phyloP scores from a whole-genome alignment of 2,888 invertebrate genomes.

The Mimas tiliae region DNA sequence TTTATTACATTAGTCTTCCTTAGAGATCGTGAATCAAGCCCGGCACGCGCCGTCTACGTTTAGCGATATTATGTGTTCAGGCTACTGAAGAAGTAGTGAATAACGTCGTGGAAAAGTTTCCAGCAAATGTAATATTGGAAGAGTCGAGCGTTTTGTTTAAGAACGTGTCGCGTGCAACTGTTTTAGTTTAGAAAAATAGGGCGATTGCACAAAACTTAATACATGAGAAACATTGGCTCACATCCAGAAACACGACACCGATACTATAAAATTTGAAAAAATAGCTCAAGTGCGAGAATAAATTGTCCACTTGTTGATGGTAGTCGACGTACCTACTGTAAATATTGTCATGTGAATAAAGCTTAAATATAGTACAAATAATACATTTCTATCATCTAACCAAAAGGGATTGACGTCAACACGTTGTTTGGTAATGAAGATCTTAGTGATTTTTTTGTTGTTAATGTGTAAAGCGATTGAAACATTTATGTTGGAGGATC shows the following conservation, averaged over 20 bases:
- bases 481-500: not conserved
- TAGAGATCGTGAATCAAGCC: constrained; percentile 55
- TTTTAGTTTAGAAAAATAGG: constrained; percentile 82
- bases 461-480: not conserved
- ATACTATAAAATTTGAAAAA: constrained; percentile 62
- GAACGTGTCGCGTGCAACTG: constrained; percentile 75
- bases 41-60: constrained; percentile 13
- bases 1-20: constrained; percentile 75
- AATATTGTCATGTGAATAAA: not conserved
- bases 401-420: not conserved
- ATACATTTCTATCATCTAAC: not conserved
- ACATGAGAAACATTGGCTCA: constrained; percentile 73
- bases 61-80: not conserved
- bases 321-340: not conserved
- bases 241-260: constrained; percentile 71
- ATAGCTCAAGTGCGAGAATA: constrained; percentile 24
- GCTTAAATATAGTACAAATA: not conserved
- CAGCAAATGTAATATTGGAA: constrained; percentile 33
- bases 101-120: constrained; percentile 25
- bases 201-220: constrained; percentile 82
- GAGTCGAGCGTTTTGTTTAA: constrained; percentile 42
- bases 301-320: constrained; percentile 24
- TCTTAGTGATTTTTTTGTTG: not conserved
- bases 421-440: not conserved
- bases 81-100: not conserved